Conservation (phyloP, 2,888 invertebrate genomes). For the Clistopyga incitator region DNA sequence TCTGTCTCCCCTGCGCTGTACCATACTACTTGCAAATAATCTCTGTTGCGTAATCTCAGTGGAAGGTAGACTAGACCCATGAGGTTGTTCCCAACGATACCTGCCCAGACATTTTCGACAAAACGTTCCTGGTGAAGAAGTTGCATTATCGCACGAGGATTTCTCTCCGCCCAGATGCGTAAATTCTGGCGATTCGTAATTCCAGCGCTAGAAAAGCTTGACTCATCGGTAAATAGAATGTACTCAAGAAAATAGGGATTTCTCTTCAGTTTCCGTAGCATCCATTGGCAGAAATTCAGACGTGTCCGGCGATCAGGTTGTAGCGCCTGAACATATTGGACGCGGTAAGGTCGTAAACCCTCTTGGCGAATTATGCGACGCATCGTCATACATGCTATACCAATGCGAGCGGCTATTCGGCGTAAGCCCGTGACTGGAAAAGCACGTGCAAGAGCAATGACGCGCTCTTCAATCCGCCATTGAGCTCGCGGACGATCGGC, state of each 20-base stretch:
- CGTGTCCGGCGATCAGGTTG: slow-evolving; percentile 41
- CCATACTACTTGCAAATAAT: too few species aligned
- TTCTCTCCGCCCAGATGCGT: slow-evolving; percentile 65
- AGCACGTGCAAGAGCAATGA: slow-evolving; percentile 54
- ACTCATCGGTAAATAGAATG: slow-evolving; percentile 55
- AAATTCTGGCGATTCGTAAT: slow-evolving; percentile 67
- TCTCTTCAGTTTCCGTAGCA: slow-evolving; percentile 53
- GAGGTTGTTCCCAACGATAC: slow-evolving; percentile 60
- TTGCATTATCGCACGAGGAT: slow-evolving; percentile 64
- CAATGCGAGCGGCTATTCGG: slow-evolving; percentile 52
- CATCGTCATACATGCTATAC: slow-evolving; percentile 48
- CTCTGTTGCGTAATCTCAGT: slow-evolving; percentile 56
- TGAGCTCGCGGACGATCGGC: slow-evolving; percentile 36
- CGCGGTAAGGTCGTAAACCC: slow-evolving; percentile 43
- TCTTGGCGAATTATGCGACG: slow-evolving; percentile 49
- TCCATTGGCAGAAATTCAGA: slow-evolving; percentile 54
- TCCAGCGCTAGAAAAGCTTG: slow-evolving; percentile 62
- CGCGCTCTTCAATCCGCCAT: slow-evolving; percentile 52
- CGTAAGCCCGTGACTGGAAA: slow-evolving; percentile 53
- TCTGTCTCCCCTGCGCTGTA: too few species aligned
- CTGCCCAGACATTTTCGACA: slow-evolving; percentile 68
- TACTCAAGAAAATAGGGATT: slow-evolving; percentile 46
- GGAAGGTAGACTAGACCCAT: slow-evolving; percentile 67
- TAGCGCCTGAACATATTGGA: slow-evolving; percentile 41
- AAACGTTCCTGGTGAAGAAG: slow-evolving; percentile 64